phyloP scores from a whole-genome alignment of 2,113 vertebrate species.

The Nibea coibor region DNA sequence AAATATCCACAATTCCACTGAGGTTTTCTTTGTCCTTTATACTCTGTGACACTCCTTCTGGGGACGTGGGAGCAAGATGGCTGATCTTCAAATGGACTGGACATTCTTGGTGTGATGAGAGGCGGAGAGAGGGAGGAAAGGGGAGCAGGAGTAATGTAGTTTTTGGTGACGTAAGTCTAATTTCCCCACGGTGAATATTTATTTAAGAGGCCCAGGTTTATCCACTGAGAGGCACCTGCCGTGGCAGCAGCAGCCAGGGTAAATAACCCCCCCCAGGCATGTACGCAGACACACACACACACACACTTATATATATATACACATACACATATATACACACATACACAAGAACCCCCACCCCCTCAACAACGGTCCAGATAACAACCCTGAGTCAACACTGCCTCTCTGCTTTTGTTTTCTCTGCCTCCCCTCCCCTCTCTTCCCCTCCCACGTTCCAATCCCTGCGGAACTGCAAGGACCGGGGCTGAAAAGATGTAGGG shows the following conservation, averaged over 20 bases:
- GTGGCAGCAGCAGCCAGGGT: slow-evolving; percentile 59
- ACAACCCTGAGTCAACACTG: slow-evolving; percentile 76
- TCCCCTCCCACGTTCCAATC: slow-evolving; percentile 65
- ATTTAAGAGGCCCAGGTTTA: slow-evolving; percentile 67
- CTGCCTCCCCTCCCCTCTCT: slow-evolving; percentile 54
- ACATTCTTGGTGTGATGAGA: slow-evolving; percentile 12
- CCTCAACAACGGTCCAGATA: slow-evolving; percentile 68
- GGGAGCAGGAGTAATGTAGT: slow-evolving; percentile 3
- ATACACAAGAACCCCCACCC: slow-evolving; percentile 26
- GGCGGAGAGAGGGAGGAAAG: slow-evolving; percentile 3
- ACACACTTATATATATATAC: too few species aligned
- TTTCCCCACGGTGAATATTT: slow-evolving; percentile 67
- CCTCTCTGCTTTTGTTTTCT: slow-evolving; percentile 75
- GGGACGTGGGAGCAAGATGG: not conserved
- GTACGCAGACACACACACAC: slow-evolving; percentile 51
- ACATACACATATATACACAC: slow-evolving; percentile 38
- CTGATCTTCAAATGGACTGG: slow-evolving; percentile 3
- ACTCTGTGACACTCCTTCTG: not conserved
- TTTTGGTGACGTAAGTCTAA: slow-evolving; percentile 49
- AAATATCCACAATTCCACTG: slow-evolving; percentile 8
- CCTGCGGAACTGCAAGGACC: slow-evolving; percentile 57
- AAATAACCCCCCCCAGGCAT: slow-evolving; percentile 70
- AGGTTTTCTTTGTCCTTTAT: slow-evolving; percentile 11
- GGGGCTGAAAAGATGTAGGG: slow-evolving; percentile 59
- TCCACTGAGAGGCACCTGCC: slow-evolving; percentile 74